Conservation (phyloP, 2,113 vertebrate genomes). For the Hemiscyllium ocellatum region DNA sequence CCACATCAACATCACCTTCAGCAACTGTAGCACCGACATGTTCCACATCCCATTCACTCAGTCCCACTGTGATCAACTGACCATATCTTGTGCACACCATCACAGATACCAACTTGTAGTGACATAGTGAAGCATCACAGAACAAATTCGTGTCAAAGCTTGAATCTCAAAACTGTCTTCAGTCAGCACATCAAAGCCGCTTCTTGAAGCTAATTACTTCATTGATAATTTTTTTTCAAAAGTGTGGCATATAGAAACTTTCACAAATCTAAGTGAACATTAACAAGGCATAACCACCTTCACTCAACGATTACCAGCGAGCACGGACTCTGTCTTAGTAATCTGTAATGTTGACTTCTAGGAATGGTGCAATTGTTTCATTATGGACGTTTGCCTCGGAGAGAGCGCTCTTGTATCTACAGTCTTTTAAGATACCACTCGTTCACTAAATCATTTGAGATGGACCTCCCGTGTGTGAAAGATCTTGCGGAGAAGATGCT, state of each 20-base stretch:
- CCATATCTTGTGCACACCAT: neutral
- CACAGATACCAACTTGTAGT: neutral
- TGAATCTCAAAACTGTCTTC: neutral
- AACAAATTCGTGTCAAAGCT: neutral
- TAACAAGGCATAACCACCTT: neutral
- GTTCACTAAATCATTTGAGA: neutral
- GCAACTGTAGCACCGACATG: neutral
- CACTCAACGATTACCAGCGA: neutral
- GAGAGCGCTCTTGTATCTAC: neutral
- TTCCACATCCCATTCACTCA: neutral
- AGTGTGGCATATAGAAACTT: neutral
- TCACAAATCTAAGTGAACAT: neutral
- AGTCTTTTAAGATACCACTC: slow-evolving; percentile 23
- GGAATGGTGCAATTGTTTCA: slow-evolving; percentile 10
- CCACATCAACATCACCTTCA: neutral
- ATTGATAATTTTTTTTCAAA: neutral
- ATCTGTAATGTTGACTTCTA: slow-evolving; percentile 28
- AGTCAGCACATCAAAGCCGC: neutral
- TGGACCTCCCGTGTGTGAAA: slow-evolving; percentile 30
- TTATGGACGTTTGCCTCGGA: neutral
- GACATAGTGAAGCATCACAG: neutral
- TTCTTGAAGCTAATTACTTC: neutral
- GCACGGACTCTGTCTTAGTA: neutral
- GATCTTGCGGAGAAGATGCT: slow-evolving; percentile 1
- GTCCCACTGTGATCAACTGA: neutral